Evolutionary conservation across 1,140 invertebrate genomes (phyloP), one percentile per base, ranked within the genome.

Genomic region (Propsilocerus akamusi): DNA sequence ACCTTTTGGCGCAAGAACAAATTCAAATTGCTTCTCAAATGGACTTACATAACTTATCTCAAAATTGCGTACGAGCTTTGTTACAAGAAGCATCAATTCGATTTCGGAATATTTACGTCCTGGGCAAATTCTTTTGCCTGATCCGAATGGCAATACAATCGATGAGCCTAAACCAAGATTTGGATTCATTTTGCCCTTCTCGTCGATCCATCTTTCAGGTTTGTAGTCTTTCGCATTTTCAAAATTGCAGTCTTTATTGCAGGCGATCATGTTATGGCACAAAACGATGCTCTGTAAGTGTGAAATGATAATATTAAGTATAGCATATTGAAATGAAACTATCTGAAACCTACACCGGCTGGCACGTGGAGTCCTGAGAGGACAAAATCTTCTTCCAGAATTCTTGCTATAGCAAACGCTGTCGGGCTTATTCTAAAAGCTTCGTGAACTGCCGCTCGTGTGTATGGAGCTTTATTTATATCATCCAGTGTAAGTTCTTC

Each of bases 361-460:
- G 81, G 78, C 11, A 96, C 61, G 25, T 72, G 67, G 60, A 90
- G 86, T 12, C 80, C 86, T 26, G 74, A 77, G 3, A 95, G 66
- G 30, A 77, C 74, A 58, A 87, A 72, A 22, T 90, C 78, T 51
- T 78, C 68, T 49, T 89, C 83, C 10, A 86, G 61, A 25, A 94
- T 77, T 54, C 93, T 70, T 0, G 82, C 83, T 26, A 94, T 70
- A 54, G 82, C 84, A 4, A 86, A 79, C 2, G 88, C 83, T 12
- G 88, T 89, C 2, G 91, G 89, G 34, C 82, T 69, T 25, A 95
- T 60, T 54, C 84, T 72, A 59, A 91, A 92, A 0, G 83, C 74
- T 72, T 97, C 92, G 48, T 77, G 81, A 4, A 93, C 76, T 56
- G 87, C 93, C 2, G 89, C 89, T 55, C 81, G 81, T 1, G 92